Percentiles rank a stretch among this genome's conserved stretches.
phyloP scores from a whole-genome alignment of 2,888 invertebrate species.

The Cephus pulcher region DNA sequence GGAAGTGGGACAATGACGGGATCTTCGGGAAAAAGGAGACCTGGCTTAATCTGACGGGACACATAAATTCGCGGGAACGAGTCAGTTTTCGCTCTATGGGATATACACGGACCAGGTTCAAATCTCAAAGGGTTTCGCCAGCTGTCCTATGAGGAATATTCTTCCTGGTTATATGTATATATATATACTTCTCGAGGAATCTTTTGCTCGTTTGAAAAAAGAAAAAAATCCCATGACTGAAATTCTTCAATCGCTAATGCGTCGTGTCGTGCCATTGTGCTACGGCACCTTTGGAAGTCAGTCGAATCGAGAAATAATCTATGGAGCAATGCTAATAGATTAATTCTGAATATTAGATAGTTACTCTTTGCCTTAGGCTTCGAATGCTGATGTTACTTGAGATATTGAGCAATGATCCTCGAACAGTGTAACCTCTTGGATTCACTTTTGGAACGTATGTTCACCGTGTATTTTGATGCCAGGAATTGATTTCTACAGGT shows the following conservation, averaged over 20 bases:
- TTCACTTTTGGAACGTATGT: not conserved
- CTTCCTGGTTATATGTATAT: not conserved
- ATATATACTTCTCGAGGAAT: not conserved
- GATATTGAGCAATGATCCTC: not conserved
- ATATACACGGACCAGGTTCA: conserved; percentile 49
- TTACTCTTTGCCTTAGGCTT: not conserved
- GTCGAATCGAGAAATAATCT: not conserved
- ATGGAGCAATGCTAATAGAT: not conserved
- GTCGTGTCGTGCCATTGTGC: not conserved
- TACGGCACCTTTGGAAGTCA: not conserved
- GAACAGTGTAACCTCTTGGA: not conserved
- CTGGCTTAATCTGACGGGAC: conserved; percentile 59
- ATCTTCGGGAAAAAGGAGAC: conserved; percentile 35
- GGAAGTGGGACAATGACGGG: conserved; percentile 47
- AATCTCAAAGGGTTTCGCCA: conserved; percentile 60
- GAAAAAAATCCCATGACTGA: not conserved
- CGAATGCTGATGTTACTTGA: not conserved
- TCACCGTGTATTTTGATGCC: not conserved
- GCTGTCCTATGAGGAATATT: conserved; percentile 35
- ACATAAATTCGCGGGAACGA: conserved; percentile 65
- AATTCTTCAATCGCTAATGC: not conserved
- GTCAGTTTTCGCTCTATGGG: conserved; percentile 55
- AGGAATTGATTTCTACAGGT: not conserved
- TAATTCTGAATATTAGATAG: not conserved
- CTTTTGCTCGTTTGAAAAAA: not conserved